Evolutionary conservation across 2,113 vertebrate genomes (phyloP).

Genomic region (Cyphomyrus plagiostoma): DNA sequence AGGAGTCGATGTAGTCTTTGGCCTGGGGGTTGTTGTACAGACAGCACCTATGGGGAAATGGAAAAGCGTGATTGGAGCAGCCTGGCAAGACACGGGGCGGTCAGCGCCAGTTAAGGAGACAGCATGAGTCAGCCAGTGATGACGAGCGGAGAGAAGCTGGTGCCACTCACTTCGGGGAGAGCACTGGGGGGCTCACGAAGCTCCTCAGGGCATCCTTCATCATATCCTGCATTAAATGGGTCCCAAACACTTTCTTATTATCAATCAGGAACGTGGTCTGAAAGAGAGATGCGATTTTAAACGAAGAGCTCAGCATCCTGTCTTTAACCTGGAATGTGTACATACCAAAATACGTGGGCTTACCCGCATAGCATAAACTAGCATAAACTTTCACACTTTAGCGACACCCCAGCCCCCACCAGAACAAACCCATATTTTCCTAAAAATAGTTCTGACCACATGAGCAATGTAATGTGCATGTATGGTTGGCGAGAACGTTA

Average conservation of each 20-base stretch:
- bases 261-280: constrained; percentile 96
- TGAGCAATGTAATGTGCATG: background rate
- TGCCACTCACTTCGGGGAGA: constrained; percentile 85
- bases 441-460: background rate
- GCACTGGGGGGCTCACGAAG: constrained; percentile 95
- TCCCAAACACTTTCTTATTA: constrained; percentile 96
- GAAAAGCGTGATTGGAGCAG: background rate
- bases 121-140: background rate
- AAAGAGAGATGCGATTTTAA: constrained; percentile 22
- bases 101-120: background rate
- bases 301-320: background rate
- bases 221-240: constrained; percentile 98
- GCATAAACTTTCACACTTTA: background rate
- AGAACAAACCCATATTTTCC: background rate
- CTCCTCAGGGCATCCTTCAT: constrained; percentile 92
- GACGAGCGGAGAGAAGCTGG: background rate
- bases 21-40: constrained; percentile 97
- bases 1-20: constrained; percentile 97
- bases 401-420: background rate
- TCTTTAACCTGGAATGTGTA: background rate
- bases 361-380: background rate
- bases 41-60: constrained; percentile 74
- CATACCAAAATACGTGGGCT: background rate
- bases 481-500: background rate
- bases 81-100: background rate